phyloP scores from a whole-genome alignment of 2,113 vertebrate genomes.

The Xenus cinereus region DNA sequence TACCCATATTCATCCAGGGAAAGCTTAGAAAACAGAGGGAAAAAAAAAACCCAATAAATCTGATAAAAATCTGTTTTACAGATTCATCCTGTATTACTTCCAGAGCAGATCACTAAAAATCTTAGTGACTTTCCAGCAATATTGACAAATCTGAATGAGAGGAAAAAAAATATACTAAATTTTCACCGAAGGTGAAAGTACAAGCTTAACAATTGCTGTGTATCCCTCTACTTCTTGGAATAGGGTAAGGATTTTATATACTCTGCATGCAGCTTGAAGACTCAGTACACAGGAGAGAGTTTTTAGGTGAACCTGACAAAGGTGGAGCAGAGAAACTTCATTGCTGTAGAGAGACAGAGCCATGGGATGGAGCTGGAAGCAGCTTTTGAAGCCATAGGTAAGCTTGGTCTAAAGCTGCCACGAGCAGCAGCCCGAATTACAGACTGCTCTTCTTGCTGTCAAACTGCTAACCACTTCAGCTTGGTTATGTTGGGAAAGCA shows the following conservation, averaged over 20 bases:
- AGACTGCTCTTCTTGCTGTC: not conserved
- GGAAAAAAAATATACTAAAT: not conserved
- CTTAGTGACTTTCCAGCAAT: not conserved
- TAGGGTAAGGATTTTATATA: not conserved
- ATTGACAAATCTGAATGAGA: not conserved
- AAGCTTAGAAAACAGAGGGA: not conserved
- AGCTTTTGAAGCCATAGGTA: not conserved
- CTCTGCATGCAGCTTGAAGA: not conserved
- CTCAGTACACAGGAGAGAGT: fast-evolving
- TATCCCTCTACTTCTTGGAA: not conserved
- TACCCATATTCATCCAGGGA: not conserved
- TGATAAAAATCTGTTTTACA: not conserved
- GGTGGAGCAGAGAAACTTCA: not conserved
- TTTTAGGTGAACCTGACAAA: not conserved
- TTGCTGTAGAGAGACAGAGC: not conserved
- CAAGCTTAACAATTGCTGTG: not conserved
- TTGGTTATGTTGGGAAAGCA: not conserved
- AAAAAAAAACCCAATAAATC: not conserved
- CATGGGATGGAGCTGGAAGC: not conserved
- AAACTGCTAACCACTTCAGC: not conserved
- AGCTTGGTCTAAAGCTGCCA: not conserved
- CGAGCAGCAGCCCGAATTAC: not conserved
- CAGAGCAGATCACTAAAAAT: not conserved
- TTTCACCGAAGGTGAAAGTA: not conserved
- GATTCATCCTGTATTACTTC: not conserved